These are phyloP conservation scores for Onychorhynchus coronatus DNA, from an alignment of 2,113 vertebrate genomes.

Conservation along the genomic window DNA sequence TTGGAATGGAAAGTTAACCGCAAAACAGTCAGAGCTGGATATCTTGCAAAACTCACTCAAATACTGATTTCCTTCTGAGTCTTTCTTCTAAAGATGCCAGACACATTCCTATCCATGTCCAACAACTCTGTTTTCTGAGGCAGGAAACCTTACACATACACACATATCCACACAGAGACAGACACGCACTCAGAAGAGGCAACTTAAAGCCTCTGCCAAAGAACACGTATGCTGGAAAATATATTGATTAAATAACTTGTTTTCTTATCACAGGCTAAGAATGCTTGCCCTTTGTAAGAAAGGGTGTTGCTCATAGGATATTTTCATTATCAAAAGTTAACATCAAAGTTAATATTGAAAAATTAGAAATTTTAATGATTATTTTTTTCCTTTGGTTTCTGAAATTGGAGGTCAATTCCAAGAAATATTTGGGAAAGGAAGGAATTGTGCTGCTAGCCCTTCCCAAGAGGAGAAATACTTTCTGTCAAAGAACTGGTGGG, in stretches of 20 bases:
- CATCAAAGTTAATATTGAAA: neutral
- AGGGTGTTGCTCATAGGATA: neutral
- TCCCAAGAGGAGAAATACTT: neutral
- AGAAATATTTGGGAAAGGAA: neutral
- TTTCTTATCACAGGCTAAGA: slow-evolving; percentile 1
- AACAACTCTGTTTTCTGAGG: slow-evolving; percentile 39
- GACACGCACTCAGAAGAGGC: neutral
- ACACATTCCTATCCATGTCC: slow-evolving; percentile 60
- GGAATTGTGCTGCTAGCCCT: neutral
- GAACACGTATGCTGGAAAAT: slow-evolving; percentile 52
- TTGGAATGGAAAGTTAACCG: slow-evolving; percentile 60
- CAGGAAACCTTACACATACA: neutral
- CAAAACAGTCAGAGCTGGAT: slow-evolving; percentile 56
- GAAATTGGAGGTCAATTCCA: neutral
- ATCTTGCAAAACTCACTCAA: slow-evolving; percentile 23
- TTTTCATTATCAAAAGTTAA: neutral
- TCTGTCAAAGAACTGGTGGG: neutral
- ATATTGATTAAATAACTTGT: slow-evolving; percentile 35
- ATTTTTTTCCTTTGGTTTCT: neutral
- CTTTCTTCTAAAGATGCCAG: slow-evolving; percentile 48
- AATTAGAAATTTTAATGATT: neutral
- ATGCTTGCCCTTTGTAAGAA: neutral
- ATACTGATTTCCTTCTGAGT: slow-evolving; percentile 39
- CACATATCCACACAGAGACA: neutral
- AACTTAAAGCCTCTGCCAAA: slow-evolving; percentile 15